A percentile compares a stretch with the other conserved stretches of the same genome.
Evolutionary conservation across 1,140 invertebrate species (phyloP).

Genomic region (Anagrus nilaparvatae): DNA sequence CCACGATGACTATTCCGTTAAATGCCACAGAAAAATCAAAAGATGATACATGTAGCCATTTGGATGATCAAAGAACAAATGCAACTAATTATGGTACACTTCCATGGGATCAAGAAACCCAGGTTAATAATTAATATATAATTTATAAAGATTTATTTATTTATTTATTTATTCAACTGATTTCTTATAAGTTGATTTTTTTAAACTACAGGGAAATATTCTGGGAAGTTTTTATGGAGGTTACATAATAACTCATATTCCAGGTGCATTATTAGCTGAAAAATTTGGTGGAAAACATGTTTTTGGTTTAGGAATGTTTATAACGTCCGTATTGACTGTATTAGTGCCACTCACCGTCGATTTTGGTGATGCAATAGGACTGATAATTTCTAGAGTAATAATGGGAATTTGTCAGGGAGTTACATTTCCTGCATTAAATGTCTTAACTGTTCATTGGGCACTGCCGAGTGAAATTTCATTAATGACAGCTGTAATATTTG

Average conservation of each 20-base stretch:
- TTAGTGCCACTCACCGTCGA: slow-evolving; percentile 30
- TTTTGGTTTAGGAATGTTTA: slow-evolving; percentile 37
- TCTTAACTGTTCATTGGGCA: slow-evolving; percentile 35
- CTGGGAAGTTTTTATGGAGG: slow-evolving; percentile 50
- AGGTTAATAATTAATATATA: no score
- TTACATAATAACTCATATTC: slow-evolving; percentile 49
- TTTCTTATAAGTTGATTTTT: not conserved
- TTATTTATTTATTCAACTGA: no score
- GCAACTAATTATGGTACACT: no score
- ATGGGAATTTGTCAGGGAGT: slow-evolving; percentile 32
- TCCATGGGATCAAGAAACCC: no score
- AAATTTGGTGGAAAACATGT: slow-evolving; percentile 47
- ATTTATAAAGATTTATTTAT: no score
- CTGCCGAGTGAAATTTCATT: slow-evolving; percentile 27
- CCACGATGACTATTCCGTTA: not conserved
- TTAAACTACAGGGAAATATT: slow-evolving; percentile 36
- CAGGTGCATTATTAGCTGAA: slow-evolving; percentile 46
- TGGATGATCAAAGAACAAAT: no score
- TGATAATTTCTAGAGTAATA: slow-evolving; percentile 40
- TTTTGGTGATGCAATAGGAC: not conserved
- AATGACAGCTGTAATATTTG: slow-evolving; percentile 29
- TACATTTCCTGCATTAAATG: slow-evolving; percentile 37
- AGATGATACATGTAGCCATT: slow-evolving; percentile 5
- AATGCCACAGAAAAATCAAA: slow-evolving; percentile 17
- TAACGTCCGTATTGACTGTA: slow-evolving; percentile 43